Base-by-base conservation (phyloP, 2,888 invertebrate species). In the Flexamia atlantica region DNA sequence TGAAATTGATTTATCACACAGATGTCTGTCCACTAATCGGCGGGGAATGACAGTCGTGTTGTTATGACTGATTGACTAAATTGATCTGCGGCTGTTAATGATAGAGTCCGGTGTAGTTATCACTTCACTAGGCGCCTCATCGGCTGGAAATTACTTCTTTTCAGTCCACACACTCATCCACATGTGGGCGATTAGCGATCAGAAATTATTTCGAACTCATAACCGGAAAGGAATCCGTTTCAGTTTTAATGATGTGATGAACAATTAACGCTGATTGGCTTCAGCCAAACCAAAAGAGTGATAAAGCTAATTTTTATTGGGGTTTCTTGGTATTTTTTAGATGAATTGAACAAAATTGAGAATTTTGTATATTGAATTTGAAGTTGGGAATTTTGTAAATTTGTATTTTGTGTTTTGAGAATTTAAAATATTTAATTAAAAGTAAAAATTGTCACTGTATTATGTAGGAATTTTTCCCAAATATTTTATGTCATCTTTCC, bases 11-110 rank as follows among this genome's bases (percentile, higher is more conserved):
- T 64, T 64, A 30, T 64, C 28, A 30, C 17, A 14, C 9, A 23
- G 9, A 23, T 57, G 64, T 23, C 2, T 10, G 64, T 17, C 28
- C 28, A 12, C 28, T 64, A 28, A 64, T 64, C 64, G 14, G 64
- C 30, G 28, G 64, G 64, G 20, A 23, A 57, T 57, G 57, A 57
- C 64, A 64, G 64, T 30, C 64, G 28, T n/a, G 50, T 57, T 64
- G 64, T 64, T 28, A 4, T 64, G 64, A 30, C 64, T 14, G 64
- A 64, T 64, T 57, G 57, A 57, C 3, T 23, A 57, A 3, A 50
- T 50, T 57, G 57, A 57, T 57, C 20, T 57, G 23, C 64, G 25
- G 14, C 9, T 20, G 23, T 28, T 64, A 14, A 64, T 30, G 64
- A 64, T 64, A 14, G 64, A 64, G 64, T 30, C 53, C 23, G 20